A percentile compares a stretch with the other conserved stretches of the same genome.
Conservation (phyloP, 2,113 vertebrate genomes). For the Perca schrenkii region DNA sequence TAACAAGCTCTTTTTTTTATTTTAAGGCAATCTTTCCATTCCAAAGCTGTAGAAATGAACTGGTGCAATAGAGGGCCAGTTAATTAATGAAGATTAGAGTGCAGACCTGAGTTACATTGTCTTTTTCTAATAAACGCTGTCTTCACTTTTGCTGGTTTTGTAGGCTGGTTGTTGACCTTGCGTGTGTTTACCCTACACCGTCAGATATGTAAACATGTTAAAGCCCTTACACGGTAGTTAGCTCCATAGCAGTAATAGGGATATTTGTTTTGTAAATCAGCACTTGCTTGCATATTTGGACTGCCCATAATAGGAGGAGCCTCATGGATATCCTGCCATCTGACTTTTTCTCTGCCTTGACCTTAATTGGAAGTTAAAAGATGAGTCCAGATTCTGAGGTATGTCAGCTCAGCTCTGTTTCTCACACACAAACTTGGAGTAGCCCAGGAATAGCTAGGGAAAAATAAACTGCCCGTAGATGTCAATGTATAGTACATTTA, state of each 20-base stretch:
- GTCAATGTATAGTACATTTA: conserved; percentile 13
- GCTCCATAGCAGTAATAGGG: neutral
- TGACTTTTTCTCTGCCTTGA: conserved; percentile 59
- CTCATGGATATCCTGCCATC: conserved; percentile 36
- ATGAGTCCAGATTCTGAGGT: conserved; percentile 51
- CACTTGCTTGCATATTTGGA: conserved; percentile 45
- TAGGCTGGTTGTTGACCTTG: neutral
- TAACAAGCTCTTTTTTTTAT: conserved; percentile 8
- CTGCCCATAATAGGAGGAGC: conserved; percentile 30
- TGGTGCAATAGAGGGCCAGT: neutral
- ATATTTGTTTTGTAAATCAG: conserved; percentile 32
- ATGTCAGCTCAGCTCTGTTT: conserved; percentile 52
- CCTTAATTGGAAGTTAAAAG: conserved; percentile 75
- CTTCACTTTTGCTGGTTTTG: conserved; percentile 19
- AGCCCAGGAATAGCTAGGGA: conserved; percentile 21
- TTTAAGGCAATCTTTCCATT: neutral
- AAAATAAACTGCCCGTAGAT: conserved; percentile 1
- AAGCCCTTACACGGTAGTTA: conserved; percentile 2
- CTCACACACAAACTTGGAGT: conserved; percentile 37
- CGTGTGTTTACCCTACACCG: conserved; percentile 29
- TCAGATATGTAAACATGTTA: conserved; percentile 34
- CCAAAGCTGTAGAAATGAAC: neutral
- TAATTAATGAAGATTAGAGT: neutral
- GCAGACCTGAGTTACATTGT: neutral
- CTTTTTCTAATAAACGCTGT: conserved; percentile 2